Percentiles rank a stretch among this genome's conserved stretches.
phyloP scores from a whole-genome alignment of 2,797 vertebrate genomes.

The Synaphobranchus kaupii region DNA sequence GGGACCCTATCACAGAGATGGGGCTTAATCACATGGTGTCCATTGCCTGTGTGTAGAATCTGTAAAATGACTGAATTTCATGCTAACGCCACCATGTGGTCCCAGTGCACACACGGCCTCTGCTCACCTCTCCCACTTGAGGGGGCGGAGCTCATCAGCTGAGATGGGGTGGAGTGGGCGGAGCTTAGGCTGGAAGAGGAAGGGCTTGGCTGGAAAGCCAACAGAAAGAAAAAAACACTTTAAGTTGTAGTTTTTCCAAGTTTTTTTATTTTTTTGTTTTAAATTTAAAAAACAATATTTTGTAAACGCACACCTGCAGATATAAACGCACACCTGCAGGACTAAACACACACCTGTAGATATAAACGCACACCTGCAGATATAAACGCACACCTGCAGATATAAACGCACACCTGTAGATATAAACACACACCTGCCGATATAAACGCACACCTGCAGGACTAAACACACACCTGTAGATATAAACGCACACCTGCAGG shows the following conservation, averaged over 20 bases:
- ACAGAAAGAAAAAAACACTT: not conserved
- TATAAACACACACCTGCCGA: no score
- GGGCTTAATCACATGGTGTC: not conserved
- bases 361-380: no score
- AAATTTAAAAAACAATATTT: not conserved
- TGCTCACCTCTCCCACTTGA: conserved; percentile 96
- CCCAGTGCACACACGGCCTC: no score
- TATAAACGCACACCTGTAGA: no score
- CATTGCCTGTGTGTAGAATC: not conserved
- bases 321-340: no score
- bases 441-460: no score
- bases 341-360: no score
- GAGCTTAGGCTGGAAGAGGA: conserved; percentile 98
- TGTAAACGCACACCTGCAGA: no score
- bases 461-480: no score
- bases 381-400: no score
- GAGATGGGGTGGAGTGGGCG: conserved; percentile 94
- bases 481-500: conserved; percentile 64
- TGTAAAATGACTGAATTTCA: not conserved
- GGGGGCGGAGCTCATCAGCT: conserved; percentile 97
- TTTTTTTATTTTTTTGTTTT: not conserved
- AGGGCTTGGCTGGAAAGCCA: conserved; percentile 87
- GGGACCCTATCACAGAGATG: conserved; percentile 81
- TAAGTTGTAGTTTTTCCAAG: no score
- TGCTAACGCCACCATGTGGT: not conserved